Base-by-base conservation (phyloP, 2,888 invertebrate genomes). In the Eupithecia dodoneata region DNA sequence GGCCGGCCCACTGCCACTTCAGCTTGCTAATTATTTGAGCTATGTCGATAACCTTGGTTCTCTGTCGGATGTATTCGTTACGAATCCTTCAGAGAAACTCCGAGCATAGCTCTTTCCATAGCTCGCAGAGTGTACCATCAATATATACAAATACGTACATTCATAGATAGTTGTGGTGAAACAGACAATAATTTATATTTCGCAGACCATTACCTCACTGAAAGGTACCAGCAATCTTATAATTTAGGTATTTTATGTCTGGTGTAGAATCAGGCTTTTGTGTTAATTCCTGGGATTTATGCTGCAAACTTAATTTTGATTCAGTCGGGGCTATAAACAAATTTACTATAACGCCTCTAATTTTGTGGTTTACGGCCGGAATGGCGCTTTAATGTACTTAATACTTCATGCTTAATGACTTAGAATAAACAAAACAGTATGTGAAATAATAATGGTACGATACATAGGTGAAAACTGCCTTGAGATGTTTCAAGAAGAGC, bases 251-350 rank as follows among this genome's bases (percentile, higher is more conserved):
- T 73, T 74, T 77, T 73, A 73, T 71, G 71, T 55, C 55, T 78
- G 71, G 52, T 70, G 72, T 76, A 63, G 70, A 78, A 78, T 76
- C 76, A 75, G 70, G 76, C 71, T 76, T 76, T 74, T 78, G 76
- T 76, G 80, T 45, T 44, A 65, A 77, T 79, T 73, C 65, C 70
- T 45, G 15, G 67, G 45, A 73, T 75, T 76, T 76, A 78, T 73
- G 72, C 52, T 49, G 55, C 65, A 75, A 77, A 79, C 75, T 77
- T 77, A 77, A 75, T 72, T 77, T 75, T 18, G 77, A 75, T 74
- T 79, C 70, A 52, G 77, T 75, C 65, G 74, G 42, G 44, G 73
- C 65, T 72, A 77, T 77, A 77, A 77, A 72, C 77, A 70, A 71
- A 74, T 79, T 79, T 65, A 66, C 70, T 65, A 47, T 76, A 74